Evolutionary conservation across 1,140 invertebrate species (phyloP).

Genomic region (Melipona quadrifasciata): DNA sequence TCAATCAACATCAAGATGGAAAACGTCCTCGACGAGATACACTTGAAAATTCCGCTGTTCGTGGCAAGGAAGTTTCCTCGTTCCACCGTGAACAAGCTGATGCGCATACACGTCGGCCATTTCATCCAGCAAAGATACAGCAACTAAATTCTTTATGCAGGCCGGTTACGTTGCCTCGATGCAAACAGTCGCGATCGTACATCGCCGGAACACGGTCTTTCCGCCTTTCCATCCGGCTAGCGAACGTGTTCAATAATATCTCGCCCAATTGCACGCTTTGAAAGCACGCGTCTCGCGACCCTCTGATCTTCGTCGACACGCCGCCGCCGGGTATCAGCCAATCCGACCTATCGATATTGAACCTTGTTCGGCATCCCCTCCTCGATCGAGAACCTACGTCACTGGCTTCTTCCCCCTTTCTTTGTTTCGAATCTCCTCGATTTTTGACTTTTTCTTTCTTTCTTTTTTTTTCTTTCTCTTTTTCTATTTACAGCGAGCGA

Average conservation of each 20-base stretch:
- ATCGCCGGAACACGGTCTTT: neutral
- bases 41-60: neutral
- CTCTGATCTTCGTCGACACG: conserved; percentile 22
- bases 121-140: conserved; percentile 12
- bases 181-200: neutral
- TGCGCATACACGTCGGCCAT: neutral
- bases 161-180: neutral
- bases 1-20: neutral
- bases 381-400: neutral
- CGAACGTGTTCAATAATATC: conserved; percentile 27
- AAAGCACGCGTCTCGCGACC: neutral
- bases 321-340: neutral
- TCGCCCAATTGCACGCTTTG: conserved; percentile 30
- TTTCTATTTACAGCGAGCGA: neutral
- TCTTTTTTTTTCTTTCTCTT: too few species aligned
- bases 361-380: neutral
- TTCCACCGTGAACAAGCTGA: neutral
- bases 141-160: conserved; percentile 20
- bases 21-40: neutral
- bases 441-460: neutral
- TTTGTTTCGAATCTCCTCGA: neutral
- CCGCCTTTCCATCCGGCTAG: conserved; percentile 15
- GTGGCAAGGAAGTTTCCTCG: neutral
- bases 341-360: conserved; percentile 6
- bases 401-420: neutral